Evolutionary conservation across 2,797 vertebrate species (phyloP), one percentile per base, ranked within the genome.

Genomic region (Falco rusticolus): DNA sequence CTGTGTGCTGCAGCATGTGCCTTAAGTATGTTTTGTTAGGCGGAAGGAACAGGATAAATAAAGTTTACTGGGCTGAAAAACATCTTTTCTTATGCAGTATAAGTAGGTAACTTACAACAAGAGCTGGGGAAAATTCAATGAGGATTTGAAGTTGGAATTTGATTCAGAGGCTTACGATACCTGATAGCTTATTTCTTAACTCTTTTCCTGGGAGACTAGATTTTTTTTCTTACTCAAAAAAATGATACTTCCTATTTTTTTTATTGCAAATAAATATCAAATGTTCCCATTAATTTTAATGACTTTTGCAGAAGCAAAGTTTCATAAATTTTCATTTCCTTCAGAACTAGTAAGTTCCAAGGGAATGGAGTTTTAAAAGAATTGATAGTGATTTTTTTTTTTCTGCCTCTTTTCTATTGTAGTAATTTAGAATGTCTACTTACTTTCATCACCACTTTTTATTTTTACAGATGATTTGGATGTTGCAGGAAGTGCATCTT

Each of bases 141-240:
- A 95, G 74, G 57, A 76, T 94, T 94, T 96, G 84, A 94, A 90
- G 68, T 13, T 88, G 78, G 80, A 96, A 93, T 94, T 90, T 72
- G 93, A 94, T 96, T 97, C 65, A 86, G 78, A 95, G 82, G 22
- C 56, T 90, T 88, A 19, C n/a, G 48, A 24, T 92, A 95, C 81
- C 41, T 65, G 47, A 87, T 82, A 85, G 86, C n/a, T 92, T 95
- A 75, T 72, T 94, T 94, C 82, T 92, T 90, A 95, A 94, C 60
- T 76, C 33, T 83, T 24, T 45, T 80, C 72, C 47, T 74, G 56
- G 15, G 64, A 89, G 81, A 60, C 31, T 84, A 53, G 24, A 8
- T 34, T 39, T 81, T 75, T 75, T 88, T 90, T 86, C 31, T 83
- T 25, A 25, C 37, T 72, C 47, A 69, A 59, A 72, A 88, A 68